A percentile compares a stretch with the other conserved stretches of the same genome.
phyloP scores from a whole-genome alignment of 2,797 vertebrate genomes.

The Epinephelus malabaricus region DNA sequence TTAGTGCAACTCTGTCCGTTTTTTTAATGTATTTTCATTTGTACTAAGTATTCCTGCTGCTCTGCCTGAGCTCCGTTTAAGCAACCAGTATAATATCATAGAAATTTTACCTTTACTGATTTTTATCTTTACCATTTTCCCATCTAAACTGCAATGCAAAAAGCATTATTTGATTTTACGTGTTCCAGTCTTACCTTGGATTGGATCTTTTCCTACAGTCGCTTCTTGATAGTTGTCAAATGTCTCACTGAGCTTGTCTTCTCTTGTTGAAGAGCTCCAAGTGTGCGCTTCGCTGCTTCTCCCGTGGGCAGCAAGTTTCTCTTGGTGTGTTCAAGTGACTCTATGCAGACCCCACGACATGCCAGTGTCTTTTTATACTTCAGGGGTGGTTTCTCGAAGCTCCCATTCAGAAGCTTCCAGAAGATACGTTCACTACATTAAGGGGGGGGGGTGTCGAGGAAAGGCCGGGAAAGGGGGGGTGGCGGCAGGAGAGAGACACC shows the following conservation, averaged over 20 bases:
- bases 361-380: slow-evolving; percentile 84
- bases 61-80: neutral
- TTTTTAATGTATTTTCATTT: neutral
- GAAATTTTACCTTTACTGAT: too few relatives aligned
- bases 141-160: neutral
- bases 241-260: slow-evolving; percentile 41
- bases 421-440: slow-evolving; percentile 75
- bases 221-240: slow-evolving; percentile 49
- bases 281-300: slow-evolving; percentile 37
- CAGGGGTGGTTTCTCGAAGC: slow-evolving; percentile 82
- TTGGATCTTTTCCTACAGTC: slow-evolving; percentile 31
- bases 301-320: slow-evolving; percentile 50
- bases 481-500: slow-evolving; percentile 45
- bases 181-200: slow-evolving; percentile 71
- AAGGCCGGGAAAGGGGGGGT: slow-evolving; percentile 48
- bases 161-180: neutral
- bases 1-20: neutral
- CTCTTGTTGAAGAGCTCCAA: slow-evolving; percentile 52
- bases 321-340: slow-evolving; percentile 51
- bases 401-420: slow-evolving; percentile 86
- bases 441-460: slow-evolving; percentile 55
- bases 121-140: too few relatives aligned
- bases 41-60: neutral
- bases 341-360: slow-evolving; percentile 54
- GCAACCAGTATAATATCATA: neutral